Evolutionary conservation across 2,888 invertebrate genomes (phyloP).

Genomic region (Yponomeuta malinellus): DNA sequence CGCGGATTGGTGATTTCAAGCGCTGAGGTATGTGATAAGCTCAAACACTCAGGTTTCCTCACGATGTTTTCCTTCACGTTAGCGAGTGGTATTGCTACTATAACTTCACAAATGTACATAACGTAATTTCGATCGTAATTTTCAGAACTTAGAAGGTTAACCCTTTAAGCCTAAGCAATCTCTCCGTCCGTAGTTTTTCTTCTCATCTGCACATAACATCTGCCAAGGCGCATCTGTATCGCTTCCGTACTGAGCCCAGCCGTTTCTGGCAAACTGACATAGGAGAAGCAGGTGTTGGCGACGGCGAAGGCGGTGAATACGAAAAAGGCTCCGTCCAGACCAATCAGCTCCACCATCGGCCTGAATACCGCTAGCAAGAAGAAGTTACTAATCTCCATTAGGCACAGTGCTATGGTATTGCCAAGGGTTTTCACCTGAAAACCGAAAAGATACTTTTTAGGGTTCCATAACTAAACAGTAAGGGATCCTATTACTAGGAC

Average conservation of each 20-base stretch:
- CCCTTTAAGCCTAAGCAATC: no score
- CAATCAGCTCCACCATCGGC: constrained; percentile 32
- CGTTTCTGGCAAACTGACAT: constrained; percentile 48
- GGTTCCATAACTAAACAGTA: no score
- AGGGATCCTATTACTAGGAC: no score
- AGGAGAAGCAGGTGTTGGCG: constrained; percentile 30
- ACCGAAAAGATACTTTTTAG: background rate
- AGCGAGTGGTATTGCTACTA: no score
- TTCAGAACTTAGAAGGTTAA: no score
- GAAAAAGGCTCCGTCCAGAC: constrained; percentile 45
- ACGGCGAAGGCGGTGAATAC: constrained; percentile 35
- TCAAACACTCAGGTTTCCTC: no score
- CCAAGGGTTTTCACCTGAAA: constrained; percentile 36
- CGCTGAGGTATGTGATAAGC: no score
- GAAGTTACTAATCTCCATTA: constrained; percentile 32
- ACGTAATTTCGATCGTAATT: no score
- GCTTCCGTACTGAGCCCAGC: constrained; percentile 31
- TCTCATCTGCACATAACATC: background rate
- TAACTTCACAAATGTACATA: no score
- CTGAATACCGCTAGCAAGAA: constrained; percentile 28
- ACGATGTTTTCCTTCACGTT: no score
- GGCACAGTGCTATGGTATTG: constrained; percentile 23
- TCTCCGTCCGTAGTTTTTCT: background rate
- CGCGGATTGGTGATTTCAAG: no score
- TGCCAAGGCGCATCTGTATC: background rate